Percentiles rank a stretch among this genome's conserved stretches.
Conservation (phyloP, 1,140 invertebrate species). For the Lucilia sericata region DNA sequence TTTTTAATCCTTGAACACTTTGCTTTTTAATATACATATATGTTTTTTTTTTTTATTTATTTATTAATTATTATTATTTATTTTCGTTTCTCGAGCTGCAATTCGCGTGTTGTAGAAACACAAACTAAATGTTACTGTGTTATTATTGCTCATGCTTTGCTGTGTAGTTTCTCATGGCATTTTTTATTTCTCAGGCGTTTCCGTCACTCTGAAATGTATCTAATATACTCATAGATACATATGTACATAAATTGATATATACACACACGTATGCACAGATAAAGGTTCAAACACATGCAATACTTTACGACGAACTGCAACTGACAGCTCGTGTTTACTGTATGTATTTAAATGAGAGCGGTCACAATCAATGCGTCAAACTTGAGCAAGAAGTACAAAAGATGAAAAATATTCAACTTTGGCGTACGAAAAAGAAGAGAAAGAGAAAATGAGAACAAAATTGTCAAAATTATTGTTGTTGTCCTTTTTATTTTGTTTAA, state of each 20-base stretch:
- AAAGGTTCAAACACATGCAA: too few relatives aligned
- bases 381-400: too few relatives aligned
- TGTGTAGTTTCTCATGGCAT: background rate
- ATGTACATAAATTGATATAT: background rate
- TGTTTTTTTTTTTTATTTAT: background rate
- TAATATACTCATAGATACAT: slow-evolving; percentile 6
- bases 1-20: background rate
- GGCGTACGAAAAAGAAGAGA: too few relatives aligned
- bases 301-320: too few relatives aligned
- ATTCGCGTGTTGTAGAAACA: slow-evolving; percentile 6
- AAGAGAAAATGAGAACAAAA: too few relatives aligned
- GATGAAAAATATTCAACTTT: too few relatives aligned
- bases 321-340: too few relatives aligned
- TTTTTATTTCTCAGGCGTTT: slow-evolving; percentile 19
- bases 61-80: background rate
- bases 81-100: slow-evolving; percentile 2
- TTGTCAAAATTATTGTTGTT: too few relatives aligned
- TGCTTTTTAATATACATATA: background rate
- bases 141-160: background rate
- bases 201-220: slow-evolving; percentile 4
- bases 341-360: too few relatives aligned
- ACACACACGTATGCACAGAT: too few relatives aligned
- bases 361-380: too few relatives aligned
- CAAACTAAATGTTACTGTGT: slow-evolving; percentile 10
- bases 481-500: too few relatives aligned